Evolutionary conservation across 37 sponge, comb jelly and placozoan genomes (phyloP).

Genomic region (Chondrosia reniformis): DNA sequence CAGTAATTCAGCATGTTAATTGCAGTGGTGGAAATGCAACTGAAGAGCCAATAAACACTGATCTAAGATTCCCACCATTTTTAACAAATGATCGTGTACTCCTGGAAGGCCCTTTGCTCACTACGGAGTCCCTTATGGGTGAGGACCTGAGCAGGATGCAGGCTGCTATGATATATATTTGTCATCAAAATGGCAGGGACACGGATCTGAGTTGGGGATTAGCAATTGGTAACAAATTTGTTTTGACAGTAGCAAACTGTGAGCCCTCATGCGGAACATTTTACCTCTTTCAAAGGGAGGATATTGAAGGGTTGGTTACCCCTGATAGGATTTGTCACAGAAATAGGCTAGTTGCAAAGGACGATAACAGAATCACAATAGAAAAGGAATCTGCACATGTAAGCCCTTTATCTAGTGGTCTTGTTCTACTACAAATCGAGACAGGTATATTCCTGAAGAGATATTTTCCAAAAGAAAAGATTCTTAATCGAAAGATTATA

Average conservation of each 20-base stretch:
- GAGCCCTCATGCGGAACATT: not conserved
- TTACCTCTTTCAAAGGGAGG: not conserved
- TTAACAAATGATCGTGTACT: not conserved
- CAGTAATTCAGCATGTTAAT: not conserved
- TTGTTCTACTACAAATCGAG: not conserved
- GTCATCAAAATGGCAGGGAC: not conserved
- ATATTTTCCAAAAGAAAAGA: not conserved
- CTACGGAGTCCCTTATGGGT: not conserved
- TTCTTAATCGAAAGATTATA: not conserved
- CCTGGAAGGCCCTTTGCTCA: slow-evolving; percentile 11
- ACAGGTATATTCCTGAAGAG: not conserved
- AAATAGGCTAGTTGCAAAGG: not conserved
- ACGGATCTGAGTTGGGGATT: not conserved
- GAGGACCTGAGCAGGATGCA: not conserved
- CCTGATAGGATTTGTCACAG: not conserved
- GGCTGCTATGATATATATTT: slow-evolving; percentile 2
- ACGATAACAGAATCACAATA: no score
- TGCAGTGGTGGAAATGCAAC: not conserved
- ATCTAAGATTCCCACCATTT: not conserved
- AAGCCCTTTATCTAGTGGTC: not conserved
- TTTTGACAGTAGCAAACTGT: not conserved
- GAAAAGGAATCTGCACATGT: no score
- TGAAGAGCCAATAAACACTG: no score
- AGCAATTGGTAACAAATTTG: not conserved
- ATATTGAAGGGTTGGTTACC: no score